Conservation (phyloP, 2,888 invertebrate genomes). For the Xanthia icteritia region DNA sequence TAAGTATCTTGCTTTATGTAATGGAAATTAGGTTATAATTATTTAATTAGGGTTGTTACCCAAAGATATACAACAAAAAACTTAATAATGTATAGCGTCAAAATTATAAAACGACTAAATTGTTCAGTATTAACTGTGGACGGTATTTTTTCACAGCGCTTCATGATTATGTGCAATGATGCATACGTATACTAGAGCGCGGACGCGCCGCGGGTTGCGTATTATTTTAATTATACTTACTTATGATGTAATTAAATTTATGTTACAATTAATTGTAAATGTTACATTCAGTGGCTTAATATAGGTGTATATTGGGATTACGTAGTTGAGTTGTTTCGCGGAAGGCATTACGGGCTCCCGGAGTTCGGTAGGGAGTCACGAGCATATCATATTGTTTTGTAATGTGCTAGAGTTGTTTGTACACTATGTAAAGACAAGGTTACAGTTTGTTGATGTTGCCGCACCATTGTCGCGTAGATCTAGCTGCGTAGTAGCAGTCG, state of each 20-base stretch:
- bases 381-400: conserved; percentile 87
- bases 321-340: conserved; percentile 76
- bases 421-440: conserved; percentile 71
- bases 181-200: conserved; percentile 66
- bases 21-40: conserved; percentile 56
- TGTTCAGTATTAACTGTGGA: conserved; percentile 85
- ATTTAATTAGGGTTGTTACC: conserved; percentile 49
- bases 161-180: conserved; percentile 67
- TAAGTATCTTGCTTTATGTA: conserved; percentile 36
- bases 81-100: conserved; percentile 60
- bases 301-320: conserved; percentile 82
- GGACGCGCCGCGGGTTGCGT: conserved; percentile 65
- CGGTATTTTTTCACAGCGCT: conserved; percentile 73
- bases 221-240: conserved; percentile 63
- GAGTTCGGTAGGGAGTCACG: conserved; percentile 69
- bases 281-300: conserved; percentile 83
- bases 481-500: conserved; percentile 83
- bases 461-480: conserved; percentile 84
- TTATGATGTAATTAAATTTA: conserved; percentile 76
- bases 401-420: conserved; percentile 78
- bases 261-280: conserved; percentile 81
- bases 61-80: conserved; percentile 44
- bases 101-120: conserved; percentile 63
- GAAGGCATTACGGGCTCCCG: conserved; percentile 61
- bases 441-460: conserved; percentile 80